phyloP scores from a whole-genome alignment of 1,140 invertebrate genomes.

The Trissolcus basalis region DNA sequence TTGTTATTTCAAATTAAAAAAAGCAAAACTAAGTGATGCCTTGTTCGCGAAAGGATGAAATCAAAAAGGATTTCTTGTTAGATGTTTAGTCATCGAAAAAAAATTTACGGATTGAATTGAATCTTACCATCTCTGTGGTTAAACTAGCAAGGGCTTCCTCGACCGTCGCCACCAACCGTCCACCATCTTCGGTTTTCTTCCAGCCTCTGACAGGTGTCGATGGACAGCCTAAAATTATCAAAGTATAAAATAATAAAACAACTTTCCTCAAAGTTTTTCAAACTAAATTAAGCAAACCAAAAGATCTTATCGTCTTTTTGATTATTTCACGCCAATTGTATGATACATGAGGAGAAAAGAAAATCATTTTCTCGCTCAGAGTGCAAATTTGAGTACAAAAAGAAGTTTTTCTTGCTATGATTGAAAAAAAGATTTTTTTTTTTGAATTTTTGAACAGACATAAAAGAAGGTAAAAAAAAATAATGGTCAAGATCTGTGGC shows the following conservation, averaged over 20 bases:
- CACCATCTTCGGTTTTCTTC: conserved; percentile 65
- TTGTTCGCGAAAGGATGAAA: neutral
- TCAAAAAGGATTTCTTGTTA: neutral
- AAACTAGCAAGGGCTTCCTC: conserved; percentile 85
- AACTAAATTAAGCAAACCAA: too few species aligned
- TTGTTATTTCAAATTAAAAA: too few species aligned
- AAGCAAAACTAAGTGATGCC: too few species aligned
- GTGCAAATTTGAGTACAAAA: conserved; percentile 13
- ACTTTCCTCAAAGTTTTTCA: neutral
- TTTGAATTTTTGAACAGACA: too few species aligned
- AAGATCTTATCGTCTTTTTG: too few species aligned
- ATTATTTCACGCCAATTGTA: conserved; percentile 13
- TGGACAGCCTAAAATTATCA: conserved; percentile 77
- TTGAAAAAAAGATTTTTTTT: conserved; percentile 16
- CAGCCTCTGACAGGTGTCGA: conserved; percentile 76
- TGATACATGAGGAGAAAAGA: conserved; percentile 34
- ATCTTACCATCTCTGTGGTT: conserved; percentile 87
- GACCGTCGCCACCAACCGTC: conserved; percentile 76
- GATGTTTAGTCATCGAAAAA: conserved; percentile 5
- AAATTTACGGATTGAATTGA: neutral
- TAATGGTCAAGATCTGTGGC: neutral
- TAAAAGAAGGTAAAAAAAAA: neutral
- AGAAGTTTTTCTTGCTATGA: neutral
- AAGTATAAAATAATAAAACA: conserved; percentile 11
- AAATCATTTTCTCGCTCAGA: conserved; percentile 18